Conservation (phyloP, 1,140 invertebrate genomes). For the Atta cephalotes region DNA sequence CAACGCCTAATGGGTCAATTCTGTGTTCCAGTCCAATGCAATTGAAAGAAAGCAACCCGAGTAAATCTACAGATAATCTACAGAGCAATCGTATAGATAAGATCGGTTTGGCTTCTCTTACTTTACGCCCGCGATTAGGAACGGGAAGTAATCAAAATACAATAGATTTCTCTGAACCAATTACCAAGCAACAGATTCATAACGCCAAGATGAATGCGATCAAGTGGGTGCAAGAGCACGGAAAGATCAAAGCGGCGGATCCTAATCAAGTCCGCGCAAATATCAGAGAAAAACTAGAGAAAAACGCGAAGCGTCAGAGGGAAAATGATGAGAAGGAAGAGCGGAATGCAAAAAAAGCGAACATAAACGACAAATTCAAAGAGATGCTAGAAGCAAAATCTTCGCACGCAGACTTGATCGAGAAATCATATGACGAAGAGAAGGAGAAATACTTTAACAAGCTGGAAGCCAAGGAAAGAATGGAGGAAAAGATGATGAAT, state of each 20-base stretch:
- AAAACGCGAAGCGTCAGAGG: slow-evolving; percentile 85
- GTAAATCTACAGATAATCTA: not conserved
- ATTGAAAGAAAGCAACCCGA: slow-evolving; percentile 13
- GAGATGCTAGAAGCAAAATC: slow-evolving; percentile 93
- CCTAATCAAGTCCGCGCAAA: slow-evolving; percentile 89
- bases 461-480: slow-evolving; percentile 95
- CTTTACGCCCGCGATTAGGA: slow-evolving; percentile 80
- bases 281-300: slow-evolving; percentile 87
- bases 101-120: not conserved
- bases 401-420: slow-evolving; percentile 91
- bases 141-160: slow-evolving; percentile 81
- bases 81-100: not conserved
- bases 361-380: slow-evolving; percentile 90
- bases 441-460: slow-evolving; percentile 95
- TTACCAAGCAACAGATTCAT: slow-evolving; percentile 86
- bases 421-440: slow-evolving; percentile 90
- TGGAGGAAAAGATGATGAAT: slow-evolving; percentile 96
- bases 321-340: slow-evolving; percentile 84
- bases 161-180: slow-evolving; percentile 89
- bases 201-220: slow-evolving; percentile 90
- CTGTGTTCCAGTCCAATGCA: slow-evolving; percentile 16
- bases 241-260: slow-evolving; percentile 89
- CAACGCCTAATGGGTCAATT: slow-evolving; percentile 13
- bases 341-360: slow-evolving; percentile 84
- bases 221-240: slow-evolving; percentile 89